Evolutionary conservation across 1,140 invertebrate species (phyloP), one percentile per base, ranked within the genome.

Genomic region (Phymastichus coffea): DNA sequence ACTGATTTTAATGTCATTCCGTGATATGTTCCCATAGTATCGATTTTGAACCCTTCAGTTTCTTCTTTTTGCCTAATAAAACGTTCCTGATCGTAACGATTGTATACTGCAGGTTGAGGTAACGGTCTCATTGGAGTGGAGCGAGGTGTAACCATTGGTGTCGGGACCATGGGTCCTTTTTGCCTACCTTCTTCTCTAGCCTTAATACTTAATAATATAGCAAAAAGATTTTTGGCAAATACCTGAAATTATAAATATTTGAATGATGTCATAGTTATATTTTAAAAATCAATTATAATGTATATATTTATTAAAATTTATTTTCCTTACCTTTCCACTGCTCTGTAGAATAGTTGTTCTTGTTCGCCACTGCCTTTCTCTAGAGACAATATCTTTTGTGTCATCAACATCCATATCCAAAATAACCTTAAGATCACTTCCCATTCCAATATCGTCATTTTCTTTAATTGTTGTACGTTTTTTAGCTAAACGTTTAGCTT

Each of bases 1-100:
- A 98, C 95, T 2, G 93, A 96, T 80, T 98, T 98, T 1, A 99
- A 79, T 0, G 95, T 96, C 93, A 98, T 95, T 44, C 96, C 96
- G 70, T 97, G 94, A 78, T 97, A 98, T 7, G 97, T 95, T 51
- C 95, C 93, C 88, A 95, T 93, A 2, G 95, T 98, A 77, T 99
- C 95, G 71, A 99, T 98, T 80, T 97, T 95, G 76, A 98, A 98
- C 30, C 94, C 96, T 79, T 97, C 95, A 8, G 95, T 98, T 82
- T 98, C 92, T 83, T 95, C 91, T 78, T 93, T 93, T 66, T 91
- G 88, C 28, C 88, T 82, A 71, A 92, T 93, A 75, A 98, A 98
- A 71, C 94, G 85, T 83, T 98, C 97, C 81, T 99, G 96, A 88
- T 98, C 95, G 80, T 98, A 99, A 85, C 96, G 90, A 86, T 95